A percentile compares a stretch with the other conserved stretches of the same genome.
Conservation (phyloP, 2,113 vertebrate species). For the Pelobates fuscus region DNA sequence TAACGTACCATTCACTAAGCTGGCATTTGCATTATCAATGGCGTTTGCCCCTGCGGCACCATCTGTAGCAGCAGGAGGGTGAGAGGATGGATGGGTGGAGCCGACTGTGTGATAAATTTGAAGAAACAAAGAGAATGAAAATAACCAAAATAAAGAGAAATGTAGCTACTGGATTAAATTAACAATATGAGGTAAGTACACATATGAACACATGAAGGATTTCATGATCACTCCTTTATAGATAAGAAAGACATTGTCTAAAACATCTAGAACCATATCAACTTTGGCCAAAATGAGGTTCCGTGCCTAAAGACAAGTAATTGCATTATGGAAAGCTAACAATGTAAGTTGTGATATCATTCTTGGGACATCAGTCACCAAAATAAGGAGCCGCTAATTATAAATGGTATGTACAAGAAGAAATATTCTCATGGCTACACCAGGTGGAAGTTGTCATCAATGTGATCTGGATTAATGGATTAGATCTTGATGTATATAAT, state of each 20-base stretch:
- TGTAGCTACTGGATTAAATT: slow-evolving; percentile 37
- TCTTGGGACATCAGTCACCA: too few species aligned
- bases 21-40: slow-evolving; percentile 88
- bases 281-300: neutral
- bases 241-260: neutral
- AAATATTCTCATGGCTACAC: too few species aligned
- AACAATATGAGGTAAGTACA: slow-evolving; percentile 28
- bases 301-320: too few species aligned
- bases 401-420: too few species aligned
- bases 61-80: slow-evolving; percentile 93
- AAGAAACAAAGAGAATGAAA: slow-evolving; percentile 71
- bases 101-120: slow-evolving; percentile 86
- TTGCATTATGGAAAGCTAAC: too few species aligned
- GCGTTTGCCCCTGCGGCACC: slow-evolving; percentile 90
- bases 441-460: too few species aligned
- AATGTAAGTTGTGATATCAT: too few species aligned
- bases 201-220: slow-evolving; percentile 1
- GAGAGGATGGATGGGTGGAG: slow-evolving; percentile 87
- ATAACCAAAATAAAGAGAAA: slow-evolving; percentile 51
- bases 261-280: too few species aligned
- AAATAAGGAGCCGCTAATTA: too few species aligned
- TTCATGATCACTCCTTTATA: neutral
- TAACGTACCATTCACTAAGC: slow-evolving; percentile 99
- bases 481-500: too few species aligned
- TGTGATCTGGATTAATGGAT: too few species aligned